These are phyloP conservation scores for Tokudaia muenninki DNA, from an alignment of 2,797 vertebrate genomes.

Conservation along the genomic window DNA sequence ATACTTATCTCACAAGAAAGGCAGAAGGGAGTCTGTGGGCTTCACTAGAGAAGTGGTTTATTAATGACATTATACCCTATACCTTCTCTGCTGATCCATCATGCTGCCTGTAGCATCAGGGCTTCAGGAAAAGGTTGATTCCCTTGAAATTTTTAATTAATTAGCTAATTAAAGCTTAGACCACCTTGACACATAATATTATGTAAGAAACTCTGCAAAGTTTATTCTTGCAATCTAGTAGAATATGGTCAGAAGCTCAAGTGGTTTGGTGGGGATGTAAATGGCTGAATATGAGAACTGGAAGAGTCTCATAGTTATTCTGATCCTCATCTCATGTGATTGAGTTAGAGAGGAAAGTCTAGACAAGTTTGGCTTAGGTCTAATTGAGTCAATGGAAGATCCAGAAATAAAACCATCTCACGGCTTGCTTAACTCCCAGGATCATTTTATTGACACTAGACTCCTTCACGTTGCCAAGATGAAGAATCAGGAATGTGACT, in stretches of 20 bases:
- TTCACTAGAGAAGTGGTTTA: not conserved
- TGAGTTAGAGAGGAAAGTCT: slow-evolving; percentile 33
- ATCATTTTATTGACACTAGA: not conserved
- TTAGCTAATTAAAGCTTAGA: not conserved
- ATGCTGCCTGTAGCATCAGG: not conserved
- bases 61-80: not conserved
- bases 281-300: not conserved
- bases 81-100: not conserved
- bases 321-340: not conserved
- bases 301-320: slow-evolving; percentile 44
- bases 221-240: slow-evolving; percentile 2
- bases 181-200: not conserved
- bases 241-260: slow-evolving; percentile 17
- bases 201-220: not conserved
- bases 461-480: not conserved
- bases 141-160: slow-evolving; percentile 11
- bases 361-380: slow-evolving; percentile 41
- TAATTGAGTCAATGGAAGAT: slow-evolving; percentile 65
- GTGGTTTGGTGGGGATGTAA: slow-evolving; percentile 21
- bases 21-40: not conserved
- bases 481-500: not conserved
- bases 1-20: slow-evolving; percentile 16
- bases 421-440: slow-evolving; percentile 33
- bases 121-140: slow-evolving; percentile 30
- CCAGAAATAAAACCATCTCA: slow-evolving; percentile 56